These are phyloP conservation scores for Liasis olivaceus DNA, from an alignment of 2,797 vertebrate species.

Conservation along the genomic window DNA sequence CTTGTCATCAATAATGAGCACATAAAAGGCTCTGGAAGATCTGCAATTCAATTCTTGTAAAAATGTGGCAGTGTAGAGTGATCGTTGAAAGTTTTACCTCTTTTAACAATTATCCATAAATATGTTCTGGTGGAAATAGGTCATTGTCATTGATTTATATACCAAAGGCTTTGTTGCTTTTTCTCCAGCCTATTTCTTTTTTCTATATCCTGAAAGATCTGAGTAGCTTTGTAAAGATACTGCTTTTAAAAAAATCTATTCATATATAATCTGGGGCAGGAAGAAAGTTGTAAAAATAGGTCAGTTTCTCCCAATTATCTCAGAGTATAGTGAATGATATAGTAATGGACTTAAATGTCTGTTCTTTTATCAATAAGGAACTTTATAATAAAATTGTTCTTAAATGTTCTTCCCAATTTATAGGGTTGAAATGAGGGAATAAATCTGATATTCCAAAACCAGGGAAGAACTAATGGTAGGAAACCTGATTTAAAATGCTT, in stretches of 20 bases:
- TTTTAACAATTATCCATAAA: neutral
- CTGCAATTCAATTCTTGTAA: neutral
- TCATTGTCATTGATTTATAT: constrained; percentile 17
- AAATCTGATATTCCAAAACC: neutral
- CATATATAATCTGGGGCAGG: constrained; percentile 4
- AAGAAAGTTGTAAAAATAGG: neutral
- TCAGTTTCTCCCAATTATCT: neutral
- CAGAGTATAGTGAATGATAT: neutral
- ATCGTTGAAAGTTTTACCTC: neutral
- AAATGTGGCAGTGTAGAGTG: neutral
- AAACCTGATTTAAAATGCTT: neutral
- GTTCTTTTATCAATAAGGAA: neutral
- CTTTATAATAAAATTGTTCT: neutral
- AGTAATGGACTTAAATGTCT: neutral
- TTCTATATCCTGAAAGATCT: neutral
- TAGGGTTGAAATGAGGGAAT: neutral
- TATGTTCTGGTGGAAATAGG: constrained; percentile 19
- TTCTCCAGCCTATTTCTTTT: neutral
- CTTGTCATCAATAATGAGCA: neutral
- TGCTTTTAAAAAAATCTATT: neutral
- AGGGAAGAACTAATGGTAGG: neutral
- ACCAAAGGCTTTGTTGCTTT: constrained; percentile 25
- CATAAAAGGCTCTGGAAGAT: neutral
- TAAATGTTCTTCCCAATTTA: neutral
- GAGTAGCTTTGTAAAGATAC: neutral